Conservation (phyloP, 1,140 invertebrate genomes). For the Carcinoscorpius rotundicauda region DNA sequence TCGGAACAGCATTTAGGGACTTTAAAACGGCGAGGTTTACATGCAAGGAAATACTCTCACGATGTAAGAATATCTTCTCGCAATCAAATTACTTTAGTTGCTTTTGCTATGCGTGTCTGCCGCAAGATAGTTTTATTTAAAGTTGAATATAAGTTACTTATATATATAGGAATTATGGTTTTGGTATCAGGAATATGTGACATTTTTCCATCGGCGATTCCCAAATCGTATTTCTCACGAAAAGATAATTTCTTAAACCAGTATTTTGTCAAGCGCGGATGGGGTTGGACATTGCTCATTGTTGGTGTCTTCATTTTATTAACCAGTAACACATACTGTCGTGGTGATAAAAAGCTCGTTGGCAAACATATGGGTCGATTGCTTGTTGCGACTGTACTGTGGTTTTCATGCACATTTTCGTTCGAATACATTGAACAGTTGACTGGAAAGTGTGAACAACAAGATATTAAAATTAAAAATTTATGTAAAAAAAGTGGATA, state of each 20-base stretch:
- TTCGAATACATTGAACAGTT: constrained; percentile 70
- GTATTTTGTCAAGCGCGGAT: constrained; percentile 89
- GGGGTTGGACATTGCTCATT: constrained; percentile 78
- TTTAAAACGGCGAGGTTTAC: no score
- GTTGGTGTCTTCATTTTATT: constrained; percentile 61
- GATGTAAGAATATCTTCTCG: no score
- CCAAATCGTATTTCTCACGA: constrained; percentile 39
- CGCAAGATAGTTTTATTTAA: constrained; percentile 69
- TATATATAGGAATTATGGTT: constrained; percentile 72
- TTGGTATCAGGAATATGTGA: constrained; percentile 72
- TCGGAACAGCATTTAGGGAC: no score
- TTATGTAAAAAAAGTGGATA: constrained; percentile 56
- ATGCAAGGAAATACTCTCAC: no score
- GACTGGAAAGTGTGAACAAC: constrained; percentile 64
- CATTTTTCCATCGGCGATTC: constrained; percentile 38
- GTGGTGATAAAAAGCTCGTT: constrained; percentile 44
- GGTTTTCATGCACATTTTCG: constrained; percentile 71
- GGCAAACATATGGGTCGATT: constrained; percentile 59
- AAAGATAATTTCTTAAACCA: constrained; percentile 79
- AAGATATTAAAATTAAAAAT: constrained; percentile 38
- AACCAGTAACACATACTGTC: constrained; percentile 68
- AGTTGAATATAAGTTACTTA: constrained; percentile 63
- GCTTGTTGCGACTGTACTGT: constrained; percentile 69
- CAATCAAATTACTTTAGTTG: no score
- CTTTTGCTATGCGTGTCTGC: constrained; percentile 54